Conservation (phyloP, 1,140 invertebrate genomes). For the Diploscapter pachys region DNA sequence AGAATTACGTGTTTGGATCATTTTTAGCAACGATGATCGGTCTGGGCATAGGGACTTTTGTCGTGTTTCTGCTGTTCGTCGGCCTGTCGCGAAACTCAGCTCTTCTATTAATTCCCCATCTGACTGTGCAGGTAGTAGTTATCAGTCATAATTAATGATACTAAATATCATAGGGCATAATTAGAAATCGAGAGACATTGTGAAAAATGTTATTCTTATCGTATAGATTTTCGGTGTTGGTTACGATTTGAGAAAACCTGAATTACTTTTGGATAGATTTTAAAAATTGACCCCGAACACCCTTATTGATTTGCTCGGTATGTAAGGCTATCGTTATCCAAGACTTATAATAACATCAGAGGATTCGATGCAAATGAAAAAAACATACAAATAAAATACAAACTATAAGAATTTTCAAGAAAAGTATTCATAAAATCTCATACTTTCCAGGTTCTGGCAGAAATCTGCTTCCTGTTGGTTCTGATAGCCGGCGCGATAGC, state of each 20-base stretch:
- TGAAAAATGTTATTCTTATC: background rate
- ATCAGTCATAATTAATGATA: slow-evolving; percentile 15
- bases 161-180: background rate
- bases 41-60: slow-evolving; percentile 40
- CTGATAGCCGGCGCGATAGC: slow-evolving; percentile 49
- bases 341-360: too few species aligned
- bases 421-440: too few species aligned
- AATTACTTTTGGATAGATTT: too few species aligned
- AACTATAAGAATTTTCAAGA: too few species aligned
- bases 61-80: slow-evolving; percentile 47
- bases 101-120: slow-evolving; percentile 49
- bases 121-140: slow-evolving; percentile 49
- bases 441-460: slow-evolving; percentile 42
- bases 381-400: too few species aligned
- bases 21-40: slow-evolving; percentile 42
- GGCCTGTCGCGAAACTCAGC: slow-evolving; percentile 48
- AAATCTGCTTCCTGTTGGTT: slow-evolving; percentile 45
- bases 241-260: too few species aligned
- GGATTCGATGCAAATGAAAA: too few species aligned
- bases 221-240: too few species aligned
- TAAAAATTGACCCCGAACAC: too few species aligned
- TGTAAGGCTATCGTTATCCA: too few species aligned
- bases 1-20: slow-evolving; percentile 46
- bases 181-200: background rate
- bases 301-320: too few species aligned